phyloP scores from a whole-genome alignment of 2,888 invertebrate species.

The Ichneumoninae sp. region DNA sequence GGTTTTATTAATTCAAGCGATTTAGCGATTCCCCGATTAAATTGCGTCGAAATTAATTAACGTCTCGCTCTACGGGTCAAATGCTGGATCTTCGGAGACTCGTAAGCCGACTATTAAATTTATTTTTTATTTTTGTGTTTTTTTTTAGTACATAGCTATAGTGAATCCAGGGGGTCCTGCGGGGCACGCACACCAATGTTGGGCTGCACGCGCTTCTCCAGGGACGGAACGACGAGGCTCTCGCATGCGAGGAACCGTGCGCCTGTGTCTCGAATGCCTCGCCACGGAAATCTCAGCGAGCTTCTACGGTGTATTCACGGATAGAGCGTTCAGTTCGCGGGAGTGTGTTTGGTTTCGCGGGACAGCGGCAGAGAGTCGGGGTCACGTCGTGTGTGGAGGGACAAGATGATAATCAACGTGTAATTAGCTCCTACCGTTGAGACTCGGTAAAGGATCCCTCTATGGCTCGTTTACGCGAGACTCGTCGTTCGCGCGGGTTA shows the following conservation, averaged over 20 bases:
- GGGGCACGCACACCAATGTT: constrained; percentile 3
- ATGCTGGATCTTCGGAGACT: constrained; percentile 10
- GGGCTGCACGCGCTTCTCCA: constrained; percentile 45
- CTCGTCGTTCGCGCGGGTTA: constrained; percentile 43
- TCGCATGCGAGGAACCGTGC: constrained; percentile 46
- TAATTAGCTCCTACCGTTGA: constrained; percentile 74
- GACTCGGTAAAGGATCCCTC: constrained; percentile 54
- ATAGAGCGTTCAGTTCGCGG: constrained; percentile 2
- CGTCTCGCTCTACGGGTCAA: constrained; percentile 56
- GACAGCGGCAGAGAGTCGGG: constrained; percentile 54
- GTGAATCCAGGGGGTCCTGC: neutral
- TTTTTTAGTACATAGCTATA: neutral
- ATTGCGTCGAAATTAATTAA: constrained; percentile 63
- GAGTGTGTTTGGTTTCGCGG: constrained; percentile 17
- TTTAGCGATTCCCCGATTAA: constrained; percentile 54
- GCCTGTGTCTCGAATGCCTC: constrained; percentile 20
- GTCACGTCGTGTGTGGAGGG: constrained; percentile 67
- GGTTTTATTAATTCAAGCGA: constrained; percentile 61
- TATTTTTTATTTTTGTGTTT: neutral
- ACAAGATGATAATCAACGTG: constrained; percentile 75
- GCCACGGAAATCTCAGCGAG: constrained; percentile 17
- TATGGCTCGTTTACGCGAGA: constrained; percentile 47
- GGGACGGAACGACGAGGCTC: constrained; percentile 33
- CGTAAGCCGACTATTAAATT: constrained; percentile 16
- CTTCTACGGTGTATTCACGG: constrained; percentile 9